A percentile compares a stretch with the other conserved stretches of the same genome.
phyloP scores from a whole-genome alignment of 1,140 invertebrate genomes.

The Heterodera schachtii region DNA sequence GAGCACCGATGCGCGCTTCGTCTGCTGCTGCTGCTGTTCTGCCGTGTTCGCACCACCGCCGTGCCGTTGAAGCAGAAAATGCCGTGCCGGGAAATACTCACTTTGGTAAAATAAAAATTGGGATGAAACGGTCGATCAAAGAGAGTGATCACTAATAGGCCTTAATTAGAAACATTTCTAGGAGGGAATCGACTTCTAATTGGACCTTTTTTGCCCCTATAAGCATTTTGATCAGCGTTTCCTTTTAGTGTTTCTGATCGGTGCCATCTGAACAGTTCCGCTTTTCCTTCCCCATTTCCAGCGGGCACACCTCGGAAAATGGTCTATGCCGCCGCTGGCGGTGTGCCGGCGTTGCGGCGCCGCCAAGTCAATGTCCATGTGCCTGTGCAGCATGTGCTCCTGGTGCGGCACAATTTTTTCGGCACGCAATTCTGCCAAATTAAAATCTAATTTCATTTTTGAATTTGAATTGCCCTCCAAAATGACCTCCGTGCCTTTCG shows the following conservation, averaged over 20 bases:
- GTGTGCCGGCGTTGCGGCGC: constrained; percentile 46
- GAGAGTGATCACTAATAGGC: not conserved
- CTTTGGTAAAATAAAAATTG: not conserved
- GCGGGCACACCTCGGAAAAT: not conserved
- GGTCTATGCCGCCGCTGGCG: constrained; percentile 31
- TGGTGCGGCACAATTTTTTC: constrained; percentile 65
- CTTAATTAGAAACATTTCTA: not conserved
- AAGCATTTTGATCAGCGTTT: too few relatives aligned
- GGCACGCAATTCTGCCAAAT: constrained; percentile 49
- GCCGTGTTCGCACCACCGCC: not conserved
- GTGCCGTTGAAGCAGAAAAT: not conserved
- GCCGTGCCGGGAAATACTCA: constrained; percentile 11
- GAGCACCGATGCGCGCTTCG: constrained; percentile 43
- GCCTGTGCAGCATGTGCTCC: constrained; percentile 35
- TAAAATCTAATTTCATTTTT: not conserved
- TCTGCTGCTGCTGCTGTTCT: constrained; percentile 13
- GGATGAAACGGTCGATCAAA: too few relatives aligned
- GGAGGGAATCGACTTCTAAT: too few relatives aligned
- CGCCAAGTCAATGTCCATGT: constrained; percentile 54
- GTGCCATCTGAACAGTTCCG: too few relatives aligned
- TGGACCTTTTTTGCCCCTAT: too few relatives aligned
- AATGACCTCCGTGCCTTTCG: constrained; percentile 57
- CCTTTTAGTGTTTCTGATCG: too few relatives aligned
- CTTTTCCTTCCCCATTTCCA: too few relatives aligned
- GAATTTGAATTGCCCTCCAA: too few relatives aligned